Evolutionary conservation across 1,140 invertebrate species (phyloP).

Genomic region (Linepithema humile): DNA sequence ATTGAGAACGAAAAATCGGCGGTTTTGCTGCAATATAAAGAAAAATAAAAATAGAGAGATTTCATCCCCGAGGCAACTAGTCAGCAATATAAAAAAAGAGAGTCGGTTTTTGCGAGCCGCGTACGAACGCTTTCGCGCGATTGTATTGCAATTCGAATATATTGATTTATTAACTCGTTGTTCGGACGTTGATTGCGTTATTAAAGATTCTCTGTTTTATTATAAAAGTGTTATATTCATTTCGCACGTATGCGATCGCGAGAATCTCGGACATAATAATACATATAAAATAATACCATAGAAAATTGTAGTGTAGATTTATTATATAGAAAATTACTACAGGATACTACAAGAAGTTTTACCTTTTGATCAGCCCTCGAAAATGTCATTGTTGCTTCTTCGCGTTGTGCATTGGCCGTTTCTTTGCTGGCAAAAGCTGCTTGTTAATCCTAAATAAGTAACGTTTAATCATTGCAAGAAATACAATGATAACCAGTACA

Average conservation of each 20-base stretch:
- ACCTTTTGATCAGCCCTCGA: not conserved
- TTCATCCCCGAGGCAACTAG: not conserved
- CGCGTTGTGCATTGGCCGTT: not conserved
- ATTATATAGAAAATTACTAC: no score
- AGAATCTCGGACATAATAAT: not conserved
- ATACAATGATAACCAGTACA: not conserved
- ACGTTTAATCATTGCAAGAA: not conserved
- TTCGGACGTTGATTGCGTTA: slow-evolving; percentile 5
- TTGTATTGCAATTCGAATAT: slow-evolving; percentile 12
- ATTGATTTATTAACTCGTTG: slow-evolving; percentile 23
- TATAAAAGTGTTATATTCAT: not conserved
- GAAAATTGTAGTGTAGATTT: no score
- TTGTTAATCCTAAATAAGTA: not conserved
- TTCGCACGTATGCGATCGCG: not conserved
- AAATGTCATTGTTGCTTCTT: not conserved
- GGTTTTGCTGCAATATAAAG: not conserved
- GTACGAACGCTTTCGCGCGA: not conserved
- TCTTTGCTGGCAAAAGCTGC: not conserved
- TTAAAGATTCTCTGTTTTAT: slow-evolving; percentile 6
- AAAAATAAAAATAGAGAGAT: not conserved
- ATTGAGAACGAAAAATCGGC: not conserved
- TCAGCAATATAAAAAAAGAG: not conserved
- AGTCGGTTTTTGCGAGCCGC: not conserved
- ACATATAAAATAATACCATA: no score
- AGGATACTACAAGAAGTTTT: not conserved